Base-by-base conservation (phyloP, 2,113 vertebrate genomes). In the Plestiodon gilberti region DNA sequence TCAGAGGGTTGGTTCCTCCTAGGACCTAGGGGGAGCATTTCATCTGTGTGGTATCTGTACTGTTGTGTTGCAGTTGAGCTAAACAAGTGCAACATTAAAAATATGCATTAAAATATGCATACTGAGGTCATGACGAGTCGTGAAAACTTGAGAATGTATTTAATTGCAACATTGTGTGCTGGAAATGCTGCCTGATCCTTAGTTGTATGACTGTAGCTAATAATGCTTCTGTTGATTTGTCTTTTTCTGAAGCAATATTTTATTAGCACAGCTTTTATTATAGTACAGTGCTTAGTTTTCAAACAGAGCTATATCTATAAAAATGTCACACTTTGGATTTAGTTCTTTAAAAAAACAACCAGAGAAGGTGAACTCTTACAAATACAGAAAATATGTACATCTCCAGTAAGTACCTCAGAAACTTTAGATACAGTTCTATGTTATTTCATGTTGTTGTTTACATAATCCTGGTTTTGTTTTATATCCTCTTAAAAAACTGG, bases 61-160 rank as follows among this genome's bases (percentile, higher is more conserved):
- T 82, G 0, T 0, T 73, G 0, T 88, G 76, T 67, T 52, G 52
- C 20, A 82, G 6, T 40, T 81, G 10, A 69, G 28, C 0, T 82
- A 3, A 0, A 0, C 6, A n/a, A 52, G 70, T 55, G 59, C 35
- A 62, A n/a, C n/a, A n/a, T n/a, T n/a, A n/a, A n/a, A n/a, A n/a
- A n/a, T n/a, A n/a, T n/a, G n/a, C n/a, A n/a, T n/a, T n/a, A n/a
- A n/a, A n/a, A n/a, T n/a, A n/a, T n/a, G n/a, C n/a, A n/a, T n/a
- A n/a, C n/a, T n/a, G n/a, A n/a, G n/a, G n/a, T n/a, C n/a, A n/a
- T n/a, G n/a, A n/a, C n/a, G n/a, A n/a, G n/a, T n/a, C n/a, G n/a
- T n/a, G n/a, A n/a, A n/a, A n/a, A n/a, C n/a, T n/a, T n/a, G n/a
- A n/a, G n/a, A n/a, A n/a, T n/a, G n/a, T n/a, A n/a, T n/a, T n/a